phyloP scores from a whole-genome alignment of 2,888 invertebrate species.

The Metalampra italica region DNA sequence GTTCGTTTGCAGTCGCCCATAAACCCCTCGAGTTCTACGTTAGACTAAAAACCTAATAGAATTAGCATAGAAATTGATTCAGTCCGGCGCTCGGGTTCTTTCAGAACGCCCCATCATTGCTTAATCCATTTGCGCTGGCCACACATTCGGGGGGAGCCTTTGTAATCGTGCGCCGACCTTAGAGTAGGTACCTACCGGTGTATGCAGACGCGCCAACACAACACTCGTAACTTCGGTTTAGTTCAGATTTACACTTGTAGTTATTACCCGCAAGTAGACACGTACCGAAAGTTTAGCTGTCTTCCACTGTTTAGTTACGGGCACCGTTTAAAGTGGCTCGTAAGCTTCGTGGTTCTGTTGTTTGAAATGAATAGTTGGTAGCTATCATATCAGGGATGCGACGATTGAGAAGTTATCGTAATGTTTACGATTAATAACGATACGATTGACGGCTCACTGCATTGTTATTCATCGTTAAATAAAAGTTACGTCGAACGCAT shows the following conservation, averaged over 20 bases:
- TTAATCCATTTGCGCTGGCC: constrained; percentile 57
- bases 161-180: constrained; percentile 16
- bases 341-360: background rate
- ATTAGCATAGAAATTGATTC: constrained; percentile 62
- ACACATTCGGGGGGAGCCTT: constrained; percentile 23
- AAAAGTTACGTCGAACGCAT: no score
- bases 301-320: background rate
- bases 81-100: constrained; percentile 25
- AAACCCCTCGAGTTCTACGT: constrained; percentile 25
- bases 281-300: background rate
- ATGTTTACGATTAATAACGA: no score
- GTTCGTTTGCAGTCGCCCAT: constrained; percentile 4
- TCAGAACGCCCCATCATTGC: constrained; percentile 48
- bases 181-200: constrained; percentile 17
- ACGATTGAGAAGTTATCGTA: no score
- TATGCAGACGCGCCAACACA: constrained; percentile 12
- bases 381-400: no score
- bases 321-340: background rate
- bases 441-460: no score
- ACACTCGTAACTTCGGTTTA: constrained; percentile 3
- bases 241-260: constrained; percentile 3
- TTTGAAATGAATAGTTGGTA: no score
- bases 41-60: constrained; percentile 56
- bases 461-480: no score
- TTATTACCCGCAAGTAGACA: background rate